These are phyloP conservation scores for Verasper variegatus DNA, from an alignment of 2,113 vertebrate genomes.

Conservation along the genomic window DNA sequence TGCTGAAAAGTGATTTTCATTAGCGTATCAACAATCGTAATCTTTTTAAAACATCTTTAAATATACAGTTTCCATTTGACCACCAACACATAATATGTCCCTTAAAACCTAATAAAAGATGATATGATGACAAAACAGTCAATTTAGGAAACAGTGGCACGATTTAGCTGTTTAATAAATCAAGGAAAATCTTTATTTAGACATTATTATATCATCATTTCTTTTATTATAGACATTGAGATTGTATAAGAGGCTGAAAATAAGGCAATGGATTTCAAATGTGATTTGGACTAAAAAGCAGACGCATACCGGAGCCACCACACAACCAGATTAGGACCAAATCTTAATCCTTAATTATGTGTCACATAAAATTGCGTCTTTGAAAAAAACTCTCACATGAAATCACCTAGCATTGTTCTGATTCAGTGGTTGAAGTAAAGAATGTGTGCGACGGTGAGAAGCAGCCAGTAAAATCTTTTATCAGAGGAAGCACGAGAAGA, in stretches of 20 bases:
- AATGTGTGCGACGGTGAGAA: not conserved
- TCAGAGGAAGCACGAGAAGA: slow-evolving; percentile 1
- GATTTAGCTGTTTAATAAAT: too few relatives aligned
- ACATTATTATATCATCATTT: too few relatives aligned
- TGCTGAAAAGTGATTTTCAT: slow-evolving; percentile 46
- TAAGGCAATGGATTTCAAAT: not conserved
- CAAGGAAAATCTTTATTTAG: too few relatives aligned
- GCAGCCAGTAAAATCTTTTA: slow-evolving; percentile 9
- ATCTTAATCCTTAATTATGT: slow-evolving; percentile 26
- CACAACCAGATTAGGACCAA: not conserved
- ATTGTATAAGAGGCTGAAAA: too few relatives aligned
- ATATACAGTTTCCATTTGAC: not conserved
- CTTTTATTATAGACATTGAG: too few relatives aligned
- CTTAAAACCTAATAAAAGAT: too few relatives aligned
- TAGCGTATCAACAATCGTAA: not conserved
- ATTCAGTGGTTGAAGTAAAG: slow-evolving; percentile 26
- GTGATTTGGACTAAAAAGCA: too few relatives aligned
- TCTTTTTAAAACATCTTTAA: too few relatives aligned
- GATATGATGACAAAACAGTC: too few relatives aligned
- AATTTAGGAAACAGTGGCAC: too few relatives aligned
- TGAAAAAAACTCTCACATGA: slow-evolving; percentile 20
- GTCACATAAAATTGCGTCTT: slow-evolving; percentile 1
- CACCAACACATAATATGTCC: not conserved
- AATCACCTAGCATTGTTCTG: slow-evolving; percentile 24
- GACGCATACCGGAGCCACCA: too few relatives aligned